phyloP scores from a whole-genome alignment of 2,797 vertebrate genomes.

The Lepidocolaptes lacrymiger region DNA sequence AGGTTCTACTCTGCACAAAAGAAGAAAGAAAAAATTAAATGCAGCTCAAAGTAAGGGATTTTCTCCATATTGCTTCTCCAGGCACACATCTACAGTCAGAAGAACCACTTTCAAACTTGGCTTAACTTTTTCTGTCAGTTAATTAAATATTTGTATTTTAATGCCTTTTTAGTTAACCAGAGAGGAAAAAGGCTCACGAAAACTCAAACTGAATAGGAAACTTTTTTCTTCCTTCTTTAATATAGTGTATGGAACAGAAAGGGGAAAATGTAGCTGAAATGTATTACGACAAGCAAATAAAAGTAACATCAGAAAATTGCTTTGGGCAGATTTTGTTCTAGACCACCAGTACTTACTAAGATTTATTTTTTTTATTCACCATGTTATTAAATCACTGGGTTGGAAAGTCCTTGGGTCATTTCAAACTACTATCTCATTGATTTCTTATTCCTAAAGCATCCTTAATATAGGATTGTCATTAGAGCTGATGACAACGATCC shows the following conservation, averaged over 20 bases:
- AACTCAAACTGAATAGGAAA: neutral
- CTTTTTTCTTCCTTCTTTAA: neutral
- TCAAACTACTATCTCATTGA: constrained; percentile 48
- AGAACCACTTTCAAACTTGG: neutral
- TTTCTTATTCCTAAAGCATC: constrained; percentile 29
- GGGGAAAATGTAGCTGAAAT: constrained; percentile 1
- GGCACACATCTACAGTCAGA: neutral
- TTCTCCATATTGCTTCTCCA: constrained; percentile 9
- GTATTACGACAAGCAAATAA: constrained; percentile 36
- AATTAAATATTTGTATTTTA: constrained; percentile 49
- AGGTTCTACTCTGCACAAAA: neutral
- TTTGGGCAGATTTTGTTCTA: constrained; percentile 50
- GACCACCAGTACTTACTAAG: constrained; percentile 53
- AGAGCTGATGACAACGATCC: neutral
- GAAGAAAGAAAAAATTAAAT: neutral
- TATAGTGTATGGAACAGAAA: neutral
- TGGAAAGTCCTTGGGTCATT: constrained; percentile 62
- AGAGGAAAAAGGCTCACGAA: neutral
- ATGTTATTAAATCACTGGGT: constrained; percentile 47
- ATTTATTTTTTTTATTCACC: constrained; percentile 29
- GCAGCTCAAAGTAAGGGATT: neutral
- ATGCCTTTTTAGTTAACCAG: neutral
- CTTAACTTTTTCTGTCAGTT: constrained; percentile 14
- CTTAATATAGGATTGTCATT: neutral
- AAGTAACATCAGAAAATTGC: constrained; percentile 51